Evolutionary conservation across 2,888 invertebrate species (phyloP).

Genomic region (Cremastinae sp.): DNA sequence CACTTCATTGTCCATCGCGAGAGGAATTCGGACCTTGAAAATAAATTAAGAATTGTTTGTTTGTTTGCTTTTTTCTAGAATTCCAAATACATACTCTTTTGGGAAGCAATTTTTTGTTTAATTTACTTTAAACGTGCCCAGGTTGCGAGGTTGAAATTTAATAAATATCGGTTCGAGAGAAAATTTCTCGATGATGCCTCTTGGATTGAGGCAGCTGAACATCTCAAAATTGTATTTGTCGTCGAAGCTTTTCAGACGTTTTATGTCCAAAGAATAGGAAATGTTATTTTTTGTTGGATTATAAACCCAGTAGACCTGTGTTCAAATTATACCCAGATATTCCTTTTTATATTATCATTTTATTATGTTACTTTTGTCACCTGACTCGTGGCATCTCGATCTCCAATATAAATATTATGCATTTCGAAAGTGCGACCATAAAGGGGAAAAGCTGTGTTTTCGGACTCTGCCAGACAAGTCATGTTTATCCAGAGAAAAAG

Average conservation of each 20-base stretch:
- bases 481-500: slow-evolving; percentile 74
- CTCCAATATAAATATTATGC: slow-evolving; percentile 73
- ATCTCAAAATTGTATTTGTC: slow-evolving; percentile 72
- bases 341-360: background rate
- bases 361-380: slow-evolving; percentile 19
- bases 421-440: slow-evolving; percentile 66
- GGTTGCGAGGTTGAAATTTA: slow-evolving; percentile 78
- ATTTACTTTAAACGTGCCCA: slow-evolving; percentile 73
- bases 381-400: slow-evolving; percentile 68
- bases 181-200: slow-evolving; percentile 70
- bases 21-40: slow-evolving; percentile 34
- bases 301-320: slow-evolving; percentile 78
- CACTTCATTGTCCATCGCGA: slow-evolving; percentile 48
- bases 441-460: slow-evolving; percentile 66
- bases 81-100: background rate
- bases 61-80: background rate
- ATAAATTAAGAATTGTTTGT: background rate
- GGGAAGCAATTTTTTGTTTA: slow-evolving; percentile 6
- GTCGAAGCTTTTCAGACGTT: slow-evolving; percentile 70
- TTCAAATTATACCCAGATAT: slow-evolving; percentile 19
- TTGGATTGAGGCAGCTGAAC: slow-evolving; percentile 76
- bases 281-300: slow-evolving; percentile 75
- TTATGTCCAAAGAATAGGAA: slow-evolving; percentile 70
- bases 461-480: slow-evolving; percentile 61
- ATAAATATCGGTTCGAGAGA: slow-evolving; percentile 75